Percentiles rank a stretch among this genome's conserved stretches.
phyloP scores from a whole-genome alignment of 1,140 invertebrate genomes.

The Neodiprion lecontei region DNA sequence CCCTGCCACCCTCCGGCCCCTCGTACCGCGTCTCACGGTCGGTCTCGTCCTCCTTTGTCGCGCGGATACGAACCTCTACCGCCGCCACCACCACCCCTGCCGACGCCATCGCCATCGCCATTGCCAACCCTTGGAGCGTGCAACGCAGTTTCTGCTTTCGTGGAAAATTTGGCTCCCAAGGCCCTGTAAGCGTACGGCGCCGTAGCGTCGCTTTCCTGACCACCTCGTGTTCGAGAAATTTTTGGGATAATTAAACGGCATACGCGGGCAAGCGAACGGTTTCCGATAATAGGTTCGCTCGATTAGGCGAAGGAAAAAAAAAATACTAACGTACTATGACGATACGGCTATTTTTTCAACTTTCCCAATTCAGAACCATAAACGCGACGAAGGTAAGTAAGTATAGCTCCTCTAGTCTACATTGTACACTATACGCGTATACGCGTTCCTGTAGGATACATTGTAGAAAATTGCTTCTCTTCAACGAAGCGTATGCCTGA shows the following conservation, averaged over 20 bases:
- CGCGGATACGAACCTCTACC: constrained; percentile 3
- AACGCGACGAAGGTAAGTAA: too few relatives aligned
- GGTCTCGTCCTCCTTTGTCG: constrained; percentile 8
- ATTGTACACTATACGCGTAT: too few relatives aligned
- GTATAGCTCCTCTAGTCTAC: too few relatives aligned
- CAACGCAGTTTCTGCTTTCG: neutral
- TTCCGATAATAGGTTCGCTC: neutral
- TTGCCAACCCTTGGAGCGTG: neutral
- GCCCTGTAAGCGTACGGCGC: neutral
- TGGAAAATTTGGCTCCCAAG: neutral
- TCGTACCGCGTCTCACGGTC: constrained; percentile 12
- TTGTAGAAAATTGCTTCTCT: too few relatives aligned
- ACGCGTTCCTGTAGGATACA: too few relatives aligned
- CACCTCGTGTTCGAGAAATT: neutral
- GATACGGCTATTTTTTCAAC: neutral
- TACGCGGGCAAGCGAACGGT: neutral
- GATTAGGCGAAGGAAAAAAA: neutral
- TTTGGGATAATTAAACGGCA: constrained; percentile 4
- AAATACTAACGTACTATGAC: neutral
- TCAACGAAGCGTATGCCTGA: too few relatives aligned
- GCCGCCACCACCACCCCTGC: neutral
- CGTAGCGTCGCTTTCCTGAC: neutral
- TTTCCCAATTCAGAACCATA: too few relatives aligned
- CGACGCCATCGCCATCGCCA: neutral
- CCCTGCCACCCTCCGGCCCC: neutral